Percentiles rank a stretch among this genome's conserved stretches.
phyloP scores from a whole-genome alignment of 2,888 invertebrate species.

The Emesis furor region DNA sequence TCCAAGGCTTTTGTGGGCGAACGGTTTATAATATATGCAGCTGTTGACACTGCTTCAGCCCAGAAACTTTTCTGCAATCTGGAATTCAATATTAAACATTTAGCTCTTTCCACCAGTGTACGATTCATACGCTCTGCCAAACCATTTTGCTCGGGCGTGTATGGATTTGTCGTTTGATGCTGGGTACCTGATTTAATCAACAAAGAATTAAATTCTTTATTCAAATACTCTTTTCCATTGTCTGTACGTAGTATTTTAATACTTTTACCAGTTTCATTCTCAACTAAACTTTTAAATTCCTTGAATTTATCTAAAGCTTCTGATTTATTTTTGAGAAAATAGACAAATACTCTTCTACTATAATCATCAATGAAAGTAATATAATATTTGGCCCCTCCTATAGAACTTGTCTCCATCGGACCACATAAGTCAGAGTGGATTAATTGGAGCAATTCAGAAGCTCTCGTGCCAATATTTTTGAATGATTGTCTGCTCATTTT shows the following conservation, averaged over 20 bases:
- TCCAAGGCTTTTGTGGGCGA: not conserved
- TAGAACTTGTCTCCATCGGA: constrained; percentile 31
- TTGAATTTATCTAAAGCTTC: constrained; percentile 21
- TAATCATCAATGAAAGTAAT: constrained; percentile 28
- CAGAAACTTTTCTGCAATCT: constrained; percentile 10
- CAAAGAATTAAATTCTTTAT: constrained; percentile 42
- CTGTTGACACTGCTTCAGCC: not conserved
- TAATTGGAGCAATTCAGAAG: constrained; percentile 18
- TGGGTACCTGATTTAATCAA: constrained; percentile 66
- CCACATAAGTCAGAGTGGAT: constrained; percentile 29
- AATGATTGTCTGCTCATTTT: constrained; percentile 27
- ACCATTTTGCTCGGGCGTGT: constrained; percentile 77
- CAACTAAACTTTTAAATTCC: constrained; percentile 24
- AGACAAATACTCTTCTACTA: constrained; percentile 28
- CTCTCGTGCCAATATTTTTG: constrained; percentile 11
- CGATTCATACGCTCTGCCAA: constrained; percentile 73
- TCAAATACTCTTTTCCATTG: constrained; percentile 57
- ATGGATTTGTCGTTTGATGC: constrained; percentile 69
- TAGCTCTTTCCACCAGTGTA: constrained; percentile 51
- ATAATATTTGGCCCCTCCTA: constrained; percentile 30
- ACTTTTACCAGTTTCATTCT: constrained; percentile 24
- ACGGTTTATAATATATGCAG: not conserved
- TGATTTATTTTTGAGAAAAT: constrained; percentile 16
- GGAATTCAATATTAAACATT: constrained; percentile 39
- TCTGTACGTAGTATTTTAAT: constrained; percentile 20